phyloP scores from a whole-genome alignment of 2,797 vertebrate genomes.

The Acanthis flammea region DNA sequence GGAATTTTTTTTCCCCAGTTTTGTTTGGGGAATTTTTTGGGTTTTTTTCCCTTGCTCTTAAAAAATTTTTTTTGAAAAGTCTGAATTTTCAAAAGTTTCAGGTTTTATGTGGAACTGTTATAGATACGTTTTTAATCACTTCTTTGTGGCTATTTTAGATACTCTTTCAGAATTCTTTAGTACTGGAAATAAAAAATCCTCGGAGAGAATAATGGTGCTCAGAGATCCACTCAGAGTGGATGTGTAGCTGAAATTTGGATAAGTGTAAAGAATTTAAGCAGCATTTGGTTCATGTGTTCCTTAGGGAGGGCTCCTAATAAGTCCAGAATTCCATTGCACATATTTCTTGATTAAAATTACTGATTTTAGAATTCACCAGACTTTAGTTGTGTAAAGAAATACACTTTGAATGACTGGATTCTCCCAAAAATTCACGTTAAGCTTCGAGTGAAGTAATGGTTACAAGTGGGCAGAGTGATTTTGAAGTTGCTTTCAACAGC shows the following conservation, averaged over 20 bases:
- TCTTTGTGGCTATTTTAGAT: neutral
- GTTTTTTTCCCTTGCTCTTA: neutral
- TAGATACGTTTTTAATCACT: accelerated
- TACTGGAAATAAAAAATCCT: neutral
- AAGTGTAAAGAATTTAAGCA: neutral
- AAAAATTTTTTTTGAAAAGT: neutral
- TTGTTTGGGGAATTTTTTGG: neutral
- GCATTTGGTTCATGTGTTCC: neutral
- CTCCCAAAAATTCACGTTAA: accelerated
- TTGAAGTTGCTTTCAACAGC: neutral
- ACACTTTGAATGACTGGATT: neutral
- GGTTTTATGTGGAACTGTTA: neutral
- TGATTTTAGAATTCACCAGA: neutral
- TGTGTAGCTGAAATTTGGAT: neutral
- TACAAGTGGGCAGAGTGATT: accelerated
- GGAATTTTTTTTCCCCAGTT: accelerated
- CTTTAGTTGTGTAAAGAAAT: accelerated
- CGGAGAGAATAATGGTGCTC: neutral
- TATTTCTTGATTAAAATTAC: neutral
- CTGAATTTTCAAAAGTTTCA: neutral
- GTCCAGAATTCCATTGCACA: neutral
- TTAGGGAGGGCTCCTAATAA: neutral
- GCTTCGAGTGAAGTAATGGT: accelerated
- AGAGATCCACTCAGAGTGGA: neutral
- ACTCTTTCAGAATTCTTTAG: neutral